Percentiles rank a stretch among this genome's conserved stretches.
Evolutionary conservation across 2,797 vertebrate genomes (phyloP).

Genomic region (Corythornis leucogaster): DNA sequence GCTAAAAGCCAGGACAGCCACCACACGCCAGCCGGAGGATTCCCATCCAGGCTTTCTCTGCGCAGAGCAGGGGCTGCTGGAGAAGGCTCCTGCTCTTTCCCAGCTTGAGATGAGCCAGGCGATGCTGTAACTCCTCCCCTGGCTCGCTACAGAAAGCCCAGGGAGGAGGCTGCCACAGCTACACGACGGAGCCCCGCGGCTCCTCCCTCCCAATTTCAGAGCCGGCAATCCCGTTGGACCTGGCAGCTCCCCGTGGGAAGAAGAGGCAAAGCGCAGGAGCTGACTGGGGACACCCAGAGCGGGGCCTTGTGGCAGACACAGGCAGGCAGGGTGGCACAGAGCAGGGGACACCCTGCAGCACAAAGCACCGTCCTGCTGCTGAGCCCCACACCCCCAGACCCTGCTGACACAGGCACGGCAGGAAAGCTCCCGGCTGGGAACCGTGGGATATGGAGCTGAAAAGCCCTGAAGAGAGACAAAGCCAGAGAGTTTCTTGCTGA

Average conservation of each 20-base stretch:
- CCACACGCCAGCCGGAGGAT: rapidly evolving
- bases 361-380: background rate
- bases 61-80: background rate
- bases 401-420: background rate
- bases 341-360: background rate
- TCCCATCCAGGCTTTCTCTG: background rate
- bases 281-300: rapidly evolving
- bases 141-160: slow-evolving; percentile 10
- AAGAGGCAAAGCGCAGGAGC: background rate
- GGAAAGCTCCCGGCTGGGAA: background rate
- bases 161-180: slow-evolving; percentile 6
- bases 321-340: rapidly evolving
- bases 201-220: background rate
- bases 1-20: background rate
- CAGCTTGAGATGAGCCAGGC: background rate
- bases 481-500: background rate
- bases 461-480: background rate
- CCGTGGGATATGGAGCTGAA: background rate
- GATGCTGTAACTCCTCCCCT: slow-evolving; percentile 46
- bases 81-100: background rate
- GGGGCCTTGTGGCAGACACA: background rate
- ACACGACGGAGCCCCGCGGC: background rate
- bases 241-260: background rate
- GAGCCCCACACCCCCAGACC: background rate
- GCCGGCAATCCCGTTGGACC: background rate